Evolutionary conservation across 2,113 vertebrate genomes (phyloP).

Genomic region (Calonectris borealis): DNA sequence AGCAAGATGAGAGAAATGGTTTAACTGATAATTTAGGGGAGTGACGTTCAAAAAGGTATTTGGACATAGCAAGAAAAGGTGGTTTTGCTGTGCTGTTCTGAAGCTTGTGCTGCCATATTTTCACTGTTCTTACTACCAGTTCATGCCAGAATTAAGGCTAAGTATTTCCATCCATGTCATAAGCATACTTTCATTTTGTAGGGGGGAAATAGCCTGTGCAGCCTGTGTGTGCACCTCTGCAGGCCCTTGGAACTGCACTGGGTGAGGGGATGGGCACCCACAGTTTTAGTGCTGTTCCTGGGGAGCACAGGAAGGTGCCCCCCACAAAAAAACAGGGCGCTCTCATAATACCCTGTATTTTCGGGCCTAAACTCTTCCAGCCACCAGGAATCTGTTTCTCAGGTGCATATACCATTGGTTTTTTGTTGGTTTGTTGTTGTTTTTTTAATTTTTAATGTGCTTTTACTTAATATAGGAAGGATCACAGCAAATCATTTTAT

Average conservation of each 20-base stretch:
- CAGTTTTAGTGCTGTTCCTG: background rate
- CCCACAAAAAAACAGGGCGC: fast-evolving
- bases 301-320: too few species aligned
- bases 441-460: background rate
- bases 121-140: background rate
- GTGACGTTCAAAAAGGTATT: background rate
- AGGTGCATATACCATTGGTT: background rate
- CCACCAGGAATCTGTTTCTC: background rate
- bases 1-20: background rate
- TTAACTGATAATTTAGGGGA: background rate
- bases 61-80: background rate
- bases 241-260: background rate
- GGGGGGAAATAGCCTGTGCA: background rate
- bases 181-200: background rate
- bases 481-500: background rate
- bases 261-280: fast-evolving
- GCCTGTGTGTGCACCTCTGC: fast-evolving
- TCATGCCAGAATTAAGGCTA: background rate
- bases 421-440: background rate
- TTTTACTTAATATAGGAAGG: slow-evolving; percentile 11
- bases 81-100: background rate
- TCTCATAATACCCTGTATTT: background rate
- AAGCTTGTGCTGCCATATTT: background rate
- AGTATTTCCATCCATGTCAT: background rate
- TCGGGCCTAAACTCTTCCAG: background rate